These are phyloP conservation scores for Troides oblongomaculatus DNA, from an alignment of 2,888 invertebrate genomes.

Conservation along the genomic window DNA sequence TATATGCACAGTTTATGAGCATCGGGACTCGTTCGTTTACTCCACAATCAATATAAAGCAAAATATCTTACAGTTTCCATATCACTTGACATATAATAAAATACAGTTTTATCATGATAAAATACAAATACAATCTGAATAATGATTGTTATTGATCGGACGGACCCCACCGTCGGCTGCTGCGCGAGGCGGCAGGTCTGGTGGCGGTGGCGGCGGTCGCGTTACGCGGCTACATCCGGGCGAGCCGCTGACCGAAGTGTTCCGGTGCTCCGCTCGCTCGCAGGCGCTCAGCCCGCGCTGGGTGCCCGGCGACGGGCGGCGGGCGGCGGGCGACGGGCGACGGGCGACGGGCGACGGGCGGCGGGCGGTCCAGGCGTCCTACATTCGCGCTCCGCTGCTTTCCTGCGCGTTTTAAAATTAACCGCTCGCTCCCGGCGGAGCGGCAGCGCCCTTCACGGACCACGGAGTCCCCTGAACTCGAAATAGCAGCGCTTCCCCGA, in stretches of 20 bases:
- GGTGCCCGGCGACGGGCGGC: conserved; percentile 49
- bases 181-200: too few species aligned
- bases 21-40: too few species aligned
- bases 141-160: too few species aligned
- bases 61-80: too few species aligned
- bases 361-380: conserved; percentile 64
- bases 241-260: conserved; percentile 64
- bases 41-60: too few species aligned
- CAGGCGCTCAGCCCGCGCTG: conserved; percentile 57
- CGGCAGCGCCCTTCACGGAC: conserved; percentile 74
- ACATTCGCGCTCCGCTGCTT: conserved; percentile 72
- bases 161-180: too few species aligned
- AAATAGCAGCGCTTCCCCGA: conserved; percentile 43
- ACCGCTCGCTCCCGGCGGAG: conserved; percentile 65
- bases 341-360: conserved; percentile 46
- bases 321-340: conserved; percentile 43
- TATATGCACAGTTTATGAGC: too few species aligned
- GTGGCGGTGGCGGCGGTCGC: too few species aligned
- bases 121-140: too few species aligned
- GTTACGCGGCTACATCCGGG: conserved; percentile 45
- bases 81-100: too few species aligned
- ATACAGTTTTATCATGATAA: too few species aligned
- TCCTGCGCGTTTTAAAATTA: conserved; percentile 75
- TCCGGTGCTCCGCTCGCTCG: conserved; percentile 70
- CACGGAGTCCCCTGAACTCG: conserved; percentile 55